Conservation (phyloP, 2,797 vertebrate genomes). For the Eulemur coronatus region DNA sequence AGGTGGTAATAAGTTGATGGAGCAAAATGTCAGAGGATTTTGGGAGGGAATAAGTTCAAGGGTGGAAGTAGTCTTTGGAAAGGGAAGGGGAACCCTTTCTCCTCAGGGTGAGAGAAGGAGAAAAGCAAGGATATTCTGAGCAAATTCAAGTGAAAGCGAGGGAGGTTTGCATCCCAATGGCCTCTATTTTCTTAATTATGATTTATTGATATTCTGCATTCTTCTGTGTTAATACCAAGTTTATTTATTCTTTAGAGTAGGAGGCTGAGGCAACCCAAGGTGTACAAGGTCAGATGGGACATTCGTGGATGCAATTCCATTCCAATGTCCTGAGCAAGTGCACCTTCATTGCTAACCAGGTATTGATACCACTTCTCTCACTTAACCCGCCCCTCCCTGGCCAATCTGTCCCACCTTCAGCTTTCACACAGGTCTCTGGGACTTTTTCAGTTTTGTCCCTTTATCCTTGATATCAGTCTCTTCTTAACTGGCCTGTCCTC, state of each 20-base stretch:
- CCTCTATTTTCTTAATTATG: not conserved
- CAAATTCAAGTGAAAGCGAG: not conserved
- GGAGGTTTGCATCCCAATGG: not conserved
- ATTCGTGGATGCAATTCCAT: rapidly evolving
- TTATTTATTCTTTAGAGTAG: not conserved
- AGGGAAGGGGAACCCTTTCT: not conserved
- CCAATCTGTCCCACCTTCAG: not conserved
- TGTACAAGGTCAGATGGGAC: not conserved
- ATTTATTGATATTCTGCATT: not conserved
- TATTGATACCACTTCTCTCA: not conserved
- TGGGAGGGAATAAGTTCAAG: not conserved
- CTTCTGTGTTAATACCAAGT: not conserved
- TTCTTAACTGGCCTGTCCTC: not conserved
- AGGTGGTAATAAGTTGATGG: not conserved
- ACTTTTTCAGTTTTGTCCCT: not conserved
- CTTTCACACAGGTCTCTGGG: not conserved
- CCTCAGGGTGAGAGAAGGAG: not conserved
- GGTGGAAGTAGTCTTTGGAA: not conserved
- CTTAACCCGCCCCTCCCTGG: not conserved
- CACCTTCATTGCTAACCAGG: not conserved
- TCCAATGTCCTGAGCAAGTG: not conserved
- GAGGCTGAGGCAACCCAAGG: not conserved
- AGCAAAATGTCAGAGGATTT: not conserved
- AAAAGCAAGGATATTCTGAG: not conserved
- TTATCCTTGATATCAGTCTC: not conserved